Evolutionary conservation across 2,888 invertebrate species (phyloP).

Genomic region (Acronicta psi): DNA sequence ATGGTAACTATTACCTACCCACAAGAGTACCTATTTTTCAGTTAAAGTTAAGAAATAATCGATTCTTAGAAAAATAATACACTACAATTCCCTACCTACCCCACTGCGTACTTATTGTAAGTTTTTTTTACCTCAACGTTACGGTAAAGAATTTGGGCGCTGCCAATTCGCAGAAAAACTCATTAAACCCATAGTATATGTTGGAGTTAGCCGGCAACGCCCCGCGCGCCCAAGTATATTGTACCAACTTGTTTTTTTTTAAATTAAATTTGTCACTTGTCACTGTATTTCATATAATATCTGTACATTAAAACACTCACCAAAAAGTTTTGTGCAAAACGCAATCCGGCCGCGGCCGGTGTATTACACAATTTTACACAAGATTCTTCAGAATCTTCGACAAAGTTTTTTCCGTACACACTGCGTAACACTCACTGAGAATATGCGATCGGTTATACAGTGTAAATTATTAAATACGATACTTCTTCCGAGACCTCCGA

Average conservation of each 20-base stretch:
- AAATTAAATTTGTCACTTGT: slow-evolving; percentile 35
- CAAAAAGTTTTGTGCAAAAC: slow-evolving; percentile 86
- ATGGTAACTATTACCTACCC: too few relatives aligned
- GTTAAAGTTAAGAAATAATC: neutral
- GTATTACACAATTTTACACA: slow-evolving; percentile 88
- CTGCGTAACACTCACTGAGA: slow-evolving; percentile 89
- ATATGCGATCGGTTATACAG: slow-evolving; percentile 87
- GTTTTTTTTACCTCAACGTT: slow-evolving; percentile 31
- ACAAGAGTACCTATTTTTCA: neutral
- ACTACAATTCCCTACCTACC: slow-evolving; percentile 8
- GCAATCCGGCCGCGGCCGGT: slow-evolving; percentile 85
- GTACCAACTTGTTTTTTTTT: slow-evolving; percentile 46
- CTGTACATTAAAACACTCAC: slow-evolving; percentile 72
- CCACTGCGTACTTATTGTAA: neutral
- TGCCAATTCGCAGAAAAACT: slow-evolving; percentile 78
- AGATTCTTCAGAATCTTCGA: slow-evolving; percentile 89
- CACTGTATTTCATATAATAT: slow-evolving; percentile 13
- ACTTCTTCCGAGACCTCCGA: slow-evolving; percentile 88
- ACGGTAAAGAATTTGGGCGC: slow-evolving; percentile 72
- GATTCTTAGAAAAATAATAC: neutral
- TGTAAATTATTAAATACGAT: slow-evolving; percentile 86
- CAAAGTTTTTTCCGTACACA: slow-evolving; percentile 89
- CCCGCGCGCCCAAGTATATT: slow-evolving; percentile 65
- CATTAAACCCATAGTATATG: slow-evolving; percentile 63
- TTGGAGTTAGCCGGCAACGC: slow-evolving; percentile 78